A percentile compares a stretch with the other conserved stretches of the same genome.
Conservation (phyloP, 2,888 invertebrate species). For the Sinelater perroti region DNA sequence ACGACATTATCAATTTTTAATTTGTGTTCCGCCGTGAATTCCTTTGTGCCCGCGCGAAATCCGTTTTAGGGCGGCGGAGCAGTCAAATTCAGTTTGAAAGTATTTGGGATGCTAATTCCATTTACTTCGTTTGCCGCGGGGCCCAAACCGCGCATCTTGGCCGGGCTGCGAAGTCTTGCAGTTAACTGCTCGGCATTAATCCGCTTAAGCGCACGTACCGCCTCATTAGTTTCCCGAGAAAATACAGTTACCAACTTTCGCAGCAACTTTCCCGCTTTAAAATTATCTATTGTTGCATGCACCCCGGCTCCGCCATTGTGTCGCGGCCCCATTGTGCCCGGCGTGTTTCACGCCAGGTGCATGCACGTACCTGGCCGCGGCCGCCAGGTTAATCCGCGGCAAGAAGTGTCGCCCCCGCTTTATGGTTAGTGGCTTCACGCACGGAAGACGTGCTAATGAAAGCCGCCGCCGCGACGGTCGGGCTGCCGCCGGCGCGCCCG, state of each 20-base stretch:
- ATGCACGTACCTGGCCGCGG: not conserved
- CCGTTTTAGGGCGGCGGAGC: too few species aligned
- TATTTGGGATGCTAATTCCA: too few species aligned
- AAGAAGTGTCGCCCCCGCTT: constrained; percentile 32
- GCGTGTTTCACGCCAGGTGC: constrained; percentile 11
- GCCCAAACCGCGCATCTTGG: not conserved
- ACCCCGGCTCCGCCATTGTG: constrained; percentile 4
- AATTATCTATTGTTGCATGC: constrained; percentile 8
- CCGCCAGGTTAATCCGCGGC: too few species aligned
- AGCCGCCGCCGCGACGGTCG: constrained; percentile 26
- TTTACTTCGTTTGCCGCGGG: not conserved
- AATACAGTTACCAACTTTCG: constrained; percentile 6
- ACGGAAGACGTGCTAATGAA: constrained; percentile 45
- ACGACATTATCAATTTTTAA: too few species aligned
- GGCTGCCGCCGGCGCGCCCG: constrained; percentile 18
- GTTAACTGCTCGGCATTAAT: constrained; percentile 12
- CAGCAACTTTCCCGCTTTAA: constrained; percentile 4
- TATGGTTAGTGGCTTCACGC: constrained; percentile 38
- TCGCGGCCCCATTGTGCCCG: constrained; percentile 8
- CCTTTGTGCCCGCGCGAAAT: too few species aligned
- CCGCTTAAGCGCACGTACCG: constrained; percentile 1
- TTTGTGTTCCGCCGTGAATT: too few species aligned
- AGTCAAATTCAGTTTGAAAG: too few species aligned
- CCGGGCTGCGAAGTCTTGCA: constrained; percentile 10
- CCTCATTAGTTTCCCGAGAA: constrained; percentile 1